Evolutionary conservation across 23 tunicate genomes (phyloP), one percentile per base, ranked within the genome.

Genomic region (Aplidium turbinatum): DNA sequence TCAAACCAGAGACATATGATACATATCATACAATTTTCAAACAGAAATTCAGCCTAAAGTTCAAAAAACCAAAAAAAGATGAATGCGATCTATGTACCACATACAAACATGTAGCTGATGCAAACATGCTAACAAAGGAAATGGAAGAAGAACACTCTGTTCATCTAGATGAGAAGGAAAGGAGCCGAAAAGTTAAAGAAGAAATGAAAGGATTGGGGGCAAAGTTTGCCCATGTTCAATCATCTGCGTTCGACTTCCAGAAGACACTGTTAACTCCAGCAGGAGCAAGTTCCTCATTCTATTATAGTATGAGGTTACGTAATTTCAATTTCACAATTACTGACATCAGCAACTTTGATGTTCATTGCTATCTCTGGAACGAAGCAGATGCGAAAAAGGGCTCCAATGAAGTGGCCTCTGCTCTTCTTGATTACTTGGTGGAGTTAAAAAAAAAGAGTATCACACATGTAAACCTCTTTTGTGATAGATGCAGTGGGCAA

Each of bases 311-410:
- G 38, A 36, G 53, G 73, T 23, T 67, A 38, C 34, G 73, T 19
- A 20, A 19, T 16, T 36, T 18, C 6, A 36, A 67, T 20, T 38
- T 67, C n/a, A 67, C 73, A 6, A 25, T 67, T 7, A 67, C 52
- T 13, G 13, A 38, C 23, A 67, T 67, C 25, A 27, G 18, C 39
- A 24, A 33, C 9, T 20, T 67, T 28, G 23, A 67, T 20, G 38
- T 22, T 20, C 4, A 30, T 11, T 67, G 52, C 56, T 67, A 25
- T 67, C 55, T 67, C 6, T 67, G 73, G 73, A 38, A 67, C 52
- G 73, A 67, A 67, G 32, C 4, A 35, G 35, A 68, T 16, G 75
- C 75, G 2, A 45, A 45, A 45, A 68, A 68, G 45, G 75, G 75
- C 24, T 68, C 57, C n/a, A 32, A 45, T 40, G 75, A 68, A 38